Base-by-base conservation (phyloP, 1,140 invertebrate genomes). In the Trachelipus rathkii region DNA sequence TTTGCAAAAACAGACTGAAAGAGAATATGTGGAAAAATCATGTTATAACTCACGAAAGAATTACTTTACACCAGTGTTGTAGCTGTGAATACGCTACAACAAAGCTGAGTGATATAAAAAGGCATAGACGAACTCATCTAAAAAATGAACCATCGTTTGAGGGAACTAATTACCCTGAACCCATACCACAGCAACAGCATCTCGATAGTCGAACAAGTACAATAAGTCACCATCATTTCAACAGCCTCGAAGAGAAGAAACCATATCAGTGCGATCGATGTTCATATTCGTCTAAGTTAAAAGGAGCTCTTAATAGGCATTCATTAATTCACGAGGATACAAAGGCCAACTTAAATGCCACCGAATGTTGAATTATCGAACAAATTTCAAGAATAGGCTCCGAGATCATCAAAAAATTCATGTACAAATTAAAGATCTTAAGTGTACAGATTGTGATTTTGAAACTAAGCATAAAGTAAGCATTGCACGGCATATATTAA, bases 401-500 rank as follows among this genome's bases (percentile, higher is more conserved):
- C 11, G 19, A 3, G 50, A 60, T 4, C 50, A 60, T 8, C 50
- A 60, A 19, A 60, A 60, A 60, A 60, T 60, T 60, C 50, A 60
- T 60, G 11, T 19, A 2, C 50, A 60, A 60, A 60, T 19, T 13
- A 60, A 60, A 60, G 50, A 60, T 15, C 19, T 15, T 19, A 60
- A 60, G 19, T 60, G 50, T 60, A 4, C 50, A 15, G 11, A 19
- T 19, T 60, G 50, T 60, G 50, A 60, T 60, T 60, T 60, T 60
- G 50, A 60, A 60, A 60, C 50, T 15, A 60, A 60, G 8, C 50
- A 60, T 60, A 60, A 60, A 60, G 19, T 60, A 60, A 60, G 19
- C 19, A 15, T 60, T 15, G 11, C 50, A 19, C 50, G 50, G 4
- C 50, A 60, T 19, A 8, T 60, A 60, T 8, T 13, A 3, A 60